Evolutionary conservation across 2,888 invertebrate species (phyloP), one percentile per base, ranked within the genome.

Genomic region (Scelioninae gen. 1): DNA sequence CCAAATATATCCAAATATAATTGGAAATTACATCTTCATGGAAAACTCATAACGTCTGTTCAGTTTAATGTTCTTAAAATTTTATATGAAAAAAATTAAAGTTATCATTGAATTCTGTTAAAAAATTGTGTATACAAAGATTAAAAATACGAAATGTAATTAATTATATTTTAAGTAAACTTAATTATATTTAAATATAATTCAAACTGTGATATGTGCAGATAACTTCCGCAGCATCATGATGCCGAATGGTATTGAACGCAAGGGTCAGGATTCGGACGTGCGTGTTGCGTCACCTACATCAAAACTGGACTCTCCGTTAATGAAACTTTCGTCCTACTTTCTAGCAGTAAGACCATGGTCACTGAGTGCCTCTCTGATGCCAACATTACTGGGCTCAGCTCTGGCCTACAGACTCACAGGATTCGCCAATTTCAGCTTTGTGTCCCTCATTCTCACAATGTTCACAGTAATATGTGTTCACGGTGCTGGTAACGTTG

Each of bases 401-500:
- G 97, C 96, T 0, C 93, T 98, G 66, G 97, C 98, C 0, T 97
- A 97, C 93, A 96, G 98, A 88, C 94, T 96, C 76, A 95, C 95
- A 16, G 96, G 95, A 86, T 94, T 95, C 31, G 93, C 94, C 38
- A 95, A 95, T 83, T 97, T 98, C 92, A 97, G 96, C 90, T 95
- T 96, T 93, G 93, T 96, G 80, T 95, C 96, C 0, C 94, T 98
- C 85, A 89, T 98, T 53, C 93, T 97, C 11, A 98, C 98, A 2
- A 93, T 97, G 62, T 95, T 97, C 87, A 98, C 98, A 3, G 96
- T 98, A 23, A 94, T 98, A 79, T 97, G 96, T 0, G 98, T 98
- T 3, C 98, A 99, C 91, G 98, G 98, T 81, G 98, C 98, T 81
- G 98, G 98, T 66, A 99, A 99, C 93, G 96, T 98, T 47, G 98